Conservation (phyloP, 2,888 invertebrate genomes). For the Vannuccia rotundouncinata region DNA sequence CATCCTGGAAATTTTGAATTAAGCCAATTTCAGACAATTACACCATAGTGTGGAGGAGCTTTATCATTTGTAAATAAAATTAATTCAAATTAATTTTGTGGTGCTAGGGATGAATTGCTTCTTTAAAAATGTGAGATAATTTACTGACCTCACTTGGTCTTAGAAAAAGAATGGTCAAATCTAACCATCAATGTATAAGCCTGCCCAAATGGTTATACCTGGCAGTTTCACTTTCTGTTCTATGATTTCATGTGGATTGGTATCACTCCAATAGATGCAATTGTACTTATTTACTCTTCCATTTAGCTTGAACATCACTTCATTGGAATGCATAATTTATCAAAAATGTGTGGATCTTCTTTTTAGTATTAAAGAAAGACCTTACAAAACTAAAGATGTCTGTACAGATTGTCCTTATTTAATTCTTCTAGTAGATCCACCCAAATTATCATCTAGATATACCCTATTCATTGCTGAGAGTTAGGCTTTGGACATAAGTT, state of each 20-base stretch:
- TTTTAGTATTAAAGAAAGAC: neutral
- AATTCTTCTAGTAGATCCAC: conserved; percentile 12
- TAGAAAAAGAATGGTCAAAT: neutral
- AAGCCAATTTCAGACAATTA: conserved; percentile 9
- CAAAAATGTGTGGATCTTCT: neutral
- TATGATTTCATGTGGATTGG: neutral
- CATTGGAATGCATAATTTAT: neutral
- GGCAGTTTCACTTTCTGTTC: conserved; percentile 11
- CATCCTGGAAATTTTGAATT: conserved; percentile 20
- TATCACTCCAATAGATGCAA: neutral
- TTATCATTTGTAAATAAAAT: neutral
- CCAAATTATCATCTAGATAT: conserved; percentile 12
- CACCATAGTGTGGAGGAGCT: conserved; percentile 8
- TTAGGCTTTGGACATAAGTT: conserved; percentile 16
- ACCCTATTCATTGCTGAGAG: neutral
- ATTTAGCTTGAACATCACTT: neutral
- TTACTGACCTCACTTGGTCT: neutral
- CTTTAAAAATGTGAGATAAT: neutral
- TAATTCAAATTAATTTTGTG: conserved; percentile 13
- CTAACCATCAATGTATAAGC: neutral
- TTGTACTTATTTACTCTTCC: neutral
- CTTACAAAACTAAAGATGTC: conserved; percentile 10
- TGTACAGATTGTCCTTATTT: neutral
- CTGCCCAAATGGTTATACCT: neutral
- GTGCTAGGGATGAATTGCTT: conserved; percentile 15